Percentiles rank a stretch among this genome's conserved stretches.
Evolutionary conservation across 2,888 invertebrate species (phyloP).

Genomic region (Ypsolopha sequella): DNA sequence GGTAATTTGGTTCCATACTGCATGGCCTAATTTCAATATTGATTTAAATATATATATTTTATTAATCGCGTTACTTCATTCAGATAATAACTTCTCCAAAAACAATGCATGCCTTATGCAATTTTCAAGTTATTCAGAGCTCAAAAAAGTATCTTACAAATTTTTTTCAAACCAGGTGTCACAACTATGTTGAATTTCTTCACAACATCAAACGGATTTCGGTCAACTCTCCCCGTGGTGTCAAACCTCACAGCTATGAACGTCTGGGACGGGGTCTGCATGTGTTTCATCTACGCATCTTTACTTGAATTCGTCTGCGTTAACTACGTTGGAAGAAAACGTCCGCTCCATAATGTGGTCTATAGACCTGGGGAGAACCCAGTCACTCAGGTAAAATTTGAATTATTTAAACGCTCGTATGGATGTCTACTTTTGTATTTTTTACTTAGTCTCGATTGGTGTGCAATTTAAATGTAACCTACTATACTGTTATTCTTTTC

Average conservation of each 20-base stretch:
- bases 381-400: slow-evolving; percentile 83
- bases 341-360: slow-evolving; percentile 90
- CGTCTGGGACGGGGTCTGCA: slow-evolving; percentile 97
- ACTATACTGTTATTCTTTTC: neutral
- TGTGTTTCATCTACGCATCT: slow-evolving; percentile 97
- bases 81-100: no score
- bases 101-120: no score
- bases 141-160: neutral
- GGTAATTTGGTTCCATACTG: no score
- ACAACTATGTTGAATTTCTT: slow-evolving; percentile 99
- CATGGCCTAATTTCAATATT: no score
- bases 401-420: neutral
- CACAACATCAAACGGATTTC: slow-evolving; percentile 94
- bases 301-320: slow-evolving; percentile 95
- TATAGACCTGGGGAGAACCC: slow-evolving; percentile 92
- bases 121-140: no score
- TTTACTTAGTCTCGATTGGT: neutral
- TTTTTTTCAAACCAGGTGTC: slow-evolving; percentile 76
- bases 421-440: neutral
- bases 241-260: slow-evolving; percentile 96
- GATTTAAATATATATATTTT: no score
- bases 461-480: neutral
- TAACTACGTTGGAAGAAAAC: slow-evolving; percentile 93
- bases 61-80: no score
- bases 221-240: slow-evolving; percentile 92